Conservation (phyloP, 1,140 invertebrate genomes). For the Drosophila serrata region DNA sequence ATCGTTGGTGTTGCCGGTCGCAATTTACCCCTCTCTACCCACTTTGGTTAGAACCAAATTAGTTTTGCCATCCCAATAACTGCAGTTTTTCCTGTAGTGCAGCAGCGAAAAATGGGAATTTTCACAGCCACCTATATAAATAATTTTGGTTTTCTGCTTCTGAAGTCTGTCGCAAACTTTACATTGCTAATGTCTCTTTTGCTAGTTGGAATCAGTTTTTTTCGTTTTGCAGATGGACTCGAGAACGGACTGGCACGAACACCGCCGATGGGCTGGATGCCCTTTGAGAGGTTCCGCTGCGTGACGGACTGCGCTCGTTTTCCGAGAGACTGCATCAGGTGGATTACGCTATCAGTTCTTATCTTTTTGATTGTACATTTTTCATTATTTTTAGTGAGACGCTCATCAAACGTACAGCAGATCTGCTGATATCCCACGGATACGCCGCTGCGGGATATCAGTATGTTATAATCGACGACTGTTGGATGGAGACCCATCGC, state of each 20-base stretch:
- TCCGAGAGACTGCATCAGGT: conserved; percentile 97
- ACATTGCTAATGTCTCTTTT: neutral
- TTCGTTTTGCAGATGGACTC: conserved; percentile 83
- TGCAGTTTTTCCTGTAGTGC: neutral
- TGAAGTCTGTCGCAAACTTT: neutral
- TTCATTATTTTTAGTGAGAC: conserved; percentile 89
- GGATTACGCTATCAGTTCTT: conserved; percentile 40
- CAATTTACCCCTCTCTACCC: neutral
- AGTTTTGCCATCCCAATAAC: neutral
- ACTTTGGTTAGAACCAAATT: conserved; percentile 3
- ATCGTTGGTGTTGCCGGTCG: neutral
- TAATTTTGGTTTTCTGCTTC: neutral
- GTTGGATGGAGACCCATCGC: conserved; percentile 94
- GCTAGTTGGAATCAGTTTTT: neutral
- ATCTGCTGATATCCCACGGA: conserved; percentile 94
- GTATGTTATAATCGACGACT: conserved; percentile 98
- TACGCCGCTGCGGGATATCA: conserved; percentile 95
- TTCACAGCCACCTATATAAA: neutral
- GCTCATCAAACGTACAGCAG: conserved; percentile 96
- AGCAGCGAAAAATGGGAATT: neutral
- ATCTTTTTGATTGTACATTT: neutral
- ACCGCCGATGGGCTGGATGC: conserved; percentile 95
- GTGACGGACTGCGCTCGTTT: conserved; percentile 96
- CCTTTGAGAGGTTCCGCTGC: conserved; percentile 96
- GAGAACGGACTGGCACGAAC: conserved; percentile 93